Base-by-base conservation (phyloP, 1,140 invertebrate species). In the Heliconius hewitsoni region DNA sequence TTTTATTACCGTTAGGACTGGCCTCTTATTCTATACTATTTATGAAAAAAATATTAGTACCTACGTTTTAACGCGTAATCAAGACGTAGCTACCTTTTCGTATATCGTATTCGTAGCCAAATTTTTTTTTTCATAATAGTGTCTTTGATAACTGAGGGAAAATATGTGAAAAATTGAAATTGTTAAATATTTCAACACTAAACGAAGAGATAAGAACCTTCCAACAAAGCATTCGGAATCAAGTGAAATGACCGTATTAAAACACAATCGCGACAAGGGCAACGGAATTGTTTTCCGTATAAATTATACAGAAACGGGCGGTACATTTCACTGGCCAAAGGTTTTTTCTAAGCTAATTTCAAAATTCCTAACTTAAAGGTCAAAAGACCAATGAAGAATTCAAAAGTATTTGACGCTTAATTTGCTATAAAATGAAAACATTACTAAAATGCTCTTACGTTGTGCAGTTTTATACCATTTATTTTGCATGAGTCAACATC, bases 331-430 rank as follows among this genome's bases (percentile, higher is more conserved):
- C 71, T 50, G 42, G 71, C 60, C 23, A 72, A 76, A 76, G 76
- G 71, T 50, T 80, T 71, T 60, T 76, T 66, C 42, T 34, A 57
- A 60, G 74, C 66, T 50, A 66, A 80, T 80, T 73, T 70, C 57
- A 8, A 66, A 76, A 80, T 76, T 76, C 79, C 70, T 76, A 50
- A 73, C 13, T 75, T 57, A 70, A 76, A 76, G 74, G 79, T 80
- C 74, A 73, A 60, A 77, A 27, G 76, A 66, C 60, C 71, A 71
- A 73, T 76, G 13, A 76, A 72, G 50, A 23, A 27, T 42, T 76
- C 18, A 71, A 71, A 50, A 27, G 66, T 39, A 39, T 72, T 72
- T 23, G 4, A 77, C 70, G 50, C 3, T 50, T 57, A 50, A 42
- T 77, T 18, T 70, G 60, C 18, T 76, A 19, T 76, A 23, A 27